Conservation (phyloP, 2,888 invertebrate species). For the Pollenia griseotomentosa region DNA sequence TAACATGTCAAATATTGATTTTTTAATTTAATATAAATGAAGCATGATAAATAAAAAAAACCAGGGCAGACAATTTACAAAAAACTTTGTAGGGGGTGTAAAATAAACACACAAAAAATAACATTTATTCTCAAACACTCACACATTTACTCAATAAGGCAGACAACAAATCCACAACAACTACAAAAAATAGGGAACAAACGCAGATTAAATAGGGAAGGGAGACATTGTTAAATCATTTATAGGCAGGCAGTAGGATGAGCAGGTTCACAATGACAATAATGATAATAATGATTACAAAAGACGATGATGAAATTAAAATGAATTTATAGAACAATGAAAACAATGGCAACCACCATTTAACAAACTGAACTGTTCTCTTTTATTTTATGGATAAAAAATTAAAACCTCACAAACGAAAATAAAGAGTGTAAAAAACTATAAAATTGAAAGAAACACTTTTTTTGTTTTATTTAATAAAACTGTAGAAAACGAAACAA, state of each 20-base stretch:
- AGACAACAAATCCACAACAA: conserved; percentile 33
- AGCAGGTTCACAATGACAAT: background rate
- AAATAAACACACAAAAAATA: conserved; percentile 19
- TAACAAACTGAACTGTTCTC: background rate
- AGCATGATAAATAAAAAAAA: conserved; percentile 43
- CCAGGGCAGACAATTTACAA: conserved; percentile 59
- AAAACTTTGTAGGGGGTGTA: conserved; percentile 35
- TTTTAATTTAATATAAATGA: conserved; percentile 72
- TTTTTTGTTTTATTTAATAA: too few relatives aligned
- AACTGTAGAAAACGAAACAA: too few relatives aligned
- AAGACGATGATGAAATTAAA: conserved; percentile 40
- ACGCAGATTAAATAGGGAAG: background rate
- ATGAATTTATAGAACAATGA: background rate
- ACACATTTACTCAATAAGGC: background rate
- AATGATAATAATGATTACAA: conserved; percentile 33
- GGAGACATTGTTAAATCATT: conserved; percentile 17
- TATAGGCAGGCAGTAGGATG: conserved; percentile 10
- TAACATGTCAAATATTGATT: conserved; percentile 72
- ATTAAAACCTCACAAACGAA: conserved; percentile 4
- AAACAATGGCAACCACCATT: conserved; percentile 14
- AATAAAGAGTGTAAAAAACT: background rate
- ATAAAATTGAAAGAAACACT: background rate
- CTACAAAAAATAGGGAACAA: background rate
- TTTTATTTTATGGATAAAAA: conserved; percentile 4
- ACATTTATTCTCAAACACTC: background rate